These are phyloP conservation scores for Xenus cinereus DNA, from an alignment of 2,113 vertebrate species.

Conservation along the genomic window DNA sequence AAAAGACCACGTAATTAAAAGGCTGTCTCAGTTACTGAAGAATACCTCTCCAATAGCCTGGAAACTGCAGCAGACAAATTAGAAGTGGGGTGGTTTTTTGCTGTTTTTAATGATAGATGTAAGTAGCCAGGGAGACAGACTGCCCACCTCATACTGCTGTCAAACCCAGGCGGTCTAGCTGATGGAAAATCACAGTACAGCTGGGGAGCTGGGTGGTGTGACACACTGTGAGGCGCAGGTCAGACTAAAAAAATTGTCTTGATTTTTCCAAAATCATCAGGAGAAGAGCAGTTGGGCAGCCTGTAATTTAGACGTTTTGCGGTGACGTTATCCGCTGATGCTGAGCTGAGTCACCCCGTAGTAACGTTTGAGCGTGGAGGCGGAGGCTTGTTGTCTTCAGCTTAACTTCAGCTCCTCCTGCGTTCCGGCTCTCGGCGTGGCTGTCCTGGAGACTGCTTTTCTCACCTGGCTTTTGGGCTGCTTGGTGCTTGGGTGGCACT, in stretches of 20 bases:
- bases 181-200: neutral
- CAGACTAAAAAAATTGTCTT: neutral
- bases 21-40: neutral
- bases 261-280: neutral
- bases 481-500: neutral
- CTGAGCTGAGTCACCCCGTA: neutral
- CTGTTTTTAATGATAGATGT: neutral
- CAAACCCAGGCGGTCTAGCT: neutral
- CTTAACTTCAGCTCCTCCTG: rapidly evolving
- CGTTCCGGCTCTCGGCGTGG: rapidly evolving
- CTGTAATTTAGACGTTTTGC: neutral
- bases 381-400: neutral
- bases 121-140: neutral
- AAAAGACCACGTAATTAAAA: neutral
- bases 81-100: neutral
- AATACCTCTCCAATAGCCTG: neutral
- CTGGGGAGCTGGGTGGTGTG: neutral
- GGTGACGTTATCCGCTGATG: neutral
- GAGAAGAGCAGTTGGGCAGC: neutral
- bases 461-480: neutral
- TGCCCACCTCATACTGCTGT: neutral
- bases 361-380: neutral
- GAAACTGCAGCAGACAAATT: neutral
- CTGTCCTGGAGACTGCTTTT: neutral
- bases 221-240: neutral